phyloP scores from a whole-genome alignment of 2,888 invertebrate species.

The Dicycla oo region DNA sequence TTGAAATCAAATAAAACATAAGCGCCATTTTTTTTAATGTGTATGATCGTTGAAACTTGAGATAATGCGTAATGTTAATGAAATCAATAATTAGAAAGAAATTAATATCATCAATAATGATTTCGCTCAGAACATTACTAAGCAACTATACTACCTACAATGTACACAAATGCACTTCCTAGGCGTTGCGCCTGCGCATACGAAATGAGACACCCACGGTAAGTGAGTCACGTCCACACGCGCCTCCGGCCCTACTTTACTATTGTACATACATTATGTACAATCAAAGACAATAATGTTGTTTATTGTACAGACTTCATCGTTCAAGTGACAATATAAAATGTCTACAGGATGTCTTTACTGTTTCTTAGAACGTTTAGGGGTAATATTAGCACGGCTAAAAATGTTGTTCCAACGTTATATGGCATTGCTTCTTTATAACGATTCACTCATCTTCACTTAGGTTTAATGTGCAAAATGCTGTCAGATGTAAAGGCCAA shows the following conservation, averaged over 20 bases:
- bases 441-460: constrained; percentile 48
- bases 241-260: constrained; percentile 66
- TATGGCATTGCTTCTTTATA: constrained; percentile 37
- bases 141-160: constrained; percentile 60
- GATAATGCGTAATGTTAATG: constrained; percentile 14
- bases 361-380: constrained; percentile 67
- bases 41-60: constrained; percentile 36
- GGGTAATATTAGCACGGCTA: constrained; percentile 57
- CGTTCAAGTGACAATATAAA: constrained; percentile 70
- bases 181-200: constrained; percentile 82
- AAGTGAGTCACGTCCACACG: constrained; percentile 78
- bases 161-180: constrained; percentile 83
- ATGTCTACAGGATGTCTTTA: constrained; percentile 75
- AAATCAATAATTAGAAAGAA: constrained; percentile 20
- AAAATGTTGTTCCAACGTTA: constrained; percentile 55
- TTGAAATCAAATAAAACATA: constrained; percentile 55
- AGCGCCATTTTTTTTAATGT: constrained; percentile 29
- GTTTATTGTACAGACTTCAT: constrained; percentile 69
- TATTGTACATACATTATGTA: constrained; percentile 65
- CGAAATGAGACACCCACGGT: constrained; percentile 81
- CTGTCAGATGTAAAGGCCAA: constrained; percentile 41
- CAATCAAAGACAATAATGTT: constrained; percentile 72
- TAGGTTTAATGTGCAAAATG: constrained; percentile 36
- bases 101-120: constrained; percentile 43
- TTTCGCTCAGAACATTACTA: constrained; percentile 72